These are phyloP conservation scores for Mycteria americana DNA, from an alignment of 2,797 vertebrate species.

Conservation along the genomic window DNA sequence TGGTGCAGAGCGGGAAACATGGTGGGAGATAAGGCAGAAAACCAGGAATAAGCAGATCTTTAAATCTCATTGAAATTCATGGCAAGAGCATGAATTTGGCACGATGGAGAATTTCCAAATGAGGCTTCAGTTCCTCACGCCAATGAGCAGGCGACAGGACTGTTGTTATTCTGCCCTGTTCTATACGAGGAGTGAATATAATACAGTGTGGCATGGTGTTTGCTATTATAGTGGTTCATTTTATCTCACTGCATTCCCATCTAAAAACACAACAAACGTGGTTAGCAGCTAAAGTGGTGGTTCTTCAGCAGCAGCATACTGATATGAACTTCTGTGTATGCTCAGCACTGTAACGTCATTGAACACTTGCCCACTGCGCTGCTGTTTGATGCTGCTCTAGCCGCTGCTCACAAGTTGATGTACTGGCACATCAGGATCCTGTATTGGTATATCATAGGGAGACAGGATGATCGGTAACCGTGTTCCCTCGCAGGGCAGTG, in stretches of 20 bases:
- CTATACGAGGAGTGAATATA: fast-evolving
- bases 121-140: neutral
- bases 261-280: neutral
- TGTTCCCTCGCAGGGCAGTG: neutral
- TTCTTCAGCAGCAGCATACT: neutral
- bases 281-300: neutral
- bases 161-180: neutral
- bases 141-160: neutral
- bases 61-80: neutral
- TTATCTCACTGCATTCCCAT: neutral
- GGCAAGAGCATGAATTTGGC: neutral
- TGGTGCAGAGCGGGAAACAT: neutral
- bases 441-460: neutral
- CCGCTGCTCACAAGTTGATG: neutral
- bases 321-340: fast-evolving
- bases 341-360: neutral
- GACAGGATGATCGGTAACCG: neutral
- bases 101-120: neutral
- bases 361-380: neutral
- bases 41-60: neutral
- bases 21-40: neutral
- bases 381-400: neutral
- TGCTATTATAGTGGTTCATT: neutral
- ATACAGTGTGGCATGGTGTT: neutral
- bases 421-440: neutral